A percentile compares a stretch with the other conserved stretches of the same genome.
Conservation (phyloP, 2,113 vertebrate genomes). For the Catharus minimus region DNA sequence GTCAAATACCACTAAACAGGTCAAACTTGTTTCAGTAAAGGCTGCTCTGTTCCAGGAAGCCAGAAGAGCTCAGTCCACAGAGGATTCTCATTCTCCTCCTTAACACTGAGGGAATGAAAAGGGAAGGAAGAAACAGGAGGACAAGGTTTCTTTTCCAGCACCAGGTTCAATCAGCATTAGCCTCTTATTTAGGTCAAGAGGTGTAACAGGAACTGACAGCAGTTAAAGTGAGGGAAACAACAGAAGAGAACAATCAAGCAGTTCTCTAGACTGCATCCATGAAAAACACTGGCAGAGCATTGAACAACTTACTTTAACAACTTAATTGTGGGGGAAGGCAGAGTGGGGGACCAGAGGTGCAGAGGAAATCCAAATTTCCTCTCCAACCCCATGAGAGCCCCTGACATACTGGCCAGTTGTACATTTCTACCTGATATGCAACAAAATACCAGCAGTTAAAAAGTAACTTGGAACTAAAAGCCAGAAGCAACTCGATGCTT, state of each 20-base stretch:
- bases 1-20: conserved; percentile 8
- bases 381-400: neutral
- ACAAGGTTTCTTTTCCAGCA: conserved; percentile 56
- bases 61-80: neutral
- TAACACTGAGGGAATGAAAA: neutral
- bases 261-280: neutral
- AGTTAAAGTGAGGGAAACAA: conserved; percentile 45
- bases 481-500: neutral
- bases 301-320: neutral
- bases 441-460: conserved; percentile 34
- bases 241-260: conserved; percentile 3
- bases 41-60: neutral
- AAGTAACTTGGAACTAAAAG: conserved; percentile 49
- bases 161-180: conserved; percentile 28
- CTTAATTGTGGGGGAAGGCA: neutral
- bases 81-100: neutral
- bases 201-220: conserved; percentile 50
- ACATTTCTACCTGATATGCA: neutral
- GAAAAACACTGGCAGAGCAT: neutral
- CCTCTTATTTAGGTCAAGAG: conserved; percentile 29
- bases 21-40: conserved; percentile 20
- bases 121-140: neutral
- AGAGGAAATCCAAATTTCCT: neutral
- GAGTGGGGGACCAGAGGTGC: neutral
- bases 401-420: conserved; percentile 20